Percentiles rank a stretch among this genome's conserved stretches.
These are phyloP conservation scores for Coryphaenoides rupestris DNA, from an alignment of 2,113 vertebrate species.

Conservation along the genomic window DNA sequence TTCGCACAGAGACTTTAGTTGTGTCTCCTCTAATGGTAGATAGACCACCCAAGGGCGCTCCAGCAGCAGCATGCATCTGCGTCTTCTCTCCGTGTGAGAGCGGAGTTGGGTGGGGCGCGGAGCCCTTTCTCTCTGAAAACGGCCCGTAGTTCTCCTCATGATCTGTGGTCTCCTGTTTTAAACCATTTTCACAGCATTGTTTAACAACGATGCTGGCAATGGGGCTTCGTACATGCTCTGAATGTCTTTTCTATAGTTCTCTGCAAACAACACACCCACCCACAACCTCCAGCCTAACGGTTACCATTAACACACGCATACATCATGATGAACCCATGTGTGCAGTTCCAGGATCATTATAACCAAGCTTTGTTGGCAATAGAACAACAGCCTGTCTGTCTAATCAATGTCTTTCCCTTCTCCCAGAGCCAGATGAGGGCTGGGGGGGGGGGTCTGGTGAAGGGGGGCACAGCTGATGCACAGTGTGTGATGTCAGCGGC, in stretches of 20 bases:
- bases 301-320: not conserved
- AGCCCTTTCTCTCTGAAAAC: constrained; percentile 23
- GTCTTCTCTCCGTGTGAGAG: too few species aligned
- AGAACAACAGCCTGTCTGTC: constrained; percentile 24
- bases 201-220: too few species aligned
- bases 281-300: not conserved
- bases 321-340: not conserved
- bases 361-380: too few species aligned
- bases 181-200: not conserved
- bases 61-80: too few species aligned
- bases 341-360: constrained; percentile 11
- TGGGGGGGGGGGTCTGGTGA: constrained; percentile 46
- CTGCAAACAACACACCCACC: too few species aligned
- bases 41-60: too few species aligned
- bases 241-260: too few species aligned
- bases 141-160: not conserved
- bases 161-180: not conserved
- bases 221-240: too few species aligned
- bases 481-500: constrained; percentile 58
- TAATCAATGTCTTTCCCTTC: constrained; percentile 50
- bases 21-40: constrained; percentile 3
- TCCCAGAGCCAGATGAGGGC: constrained; percentile 55
- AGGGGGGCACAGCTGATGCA: constrained; percentile 63
- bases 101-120: constrained; percentile 60
- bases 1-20: not conserved